These are phyloP conservation scores for Meandrusa payeni DNA, from an alignment of 2,888 invertebrate species.

Conservation along the genomic window DNA sequence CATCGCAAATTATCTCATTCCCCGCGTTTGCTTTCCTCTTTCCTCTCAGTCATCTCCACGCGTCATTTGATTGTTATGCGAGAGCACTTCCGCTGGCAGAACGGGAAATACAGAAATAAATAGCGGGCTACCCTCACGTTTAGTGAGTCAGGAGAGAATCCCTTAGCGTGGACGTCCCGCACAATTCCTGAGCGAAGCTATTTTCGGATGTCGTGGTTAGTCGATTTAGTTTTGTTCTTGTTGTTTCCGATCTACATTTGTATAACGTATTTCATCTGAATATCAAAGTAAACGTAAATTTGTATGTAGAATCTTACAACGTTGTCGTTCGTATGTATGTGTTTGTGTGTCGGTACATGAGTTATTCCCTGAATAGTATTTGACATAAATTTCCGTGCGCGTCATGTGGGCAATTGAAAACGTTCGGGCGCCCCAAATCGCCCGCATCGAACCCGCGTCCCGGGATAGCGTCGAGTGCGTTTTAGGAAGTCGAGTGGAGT, in stretches of 20 bases:
- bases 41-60: not conserved
- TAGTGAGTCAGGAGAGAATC: constrained; percentile 40
- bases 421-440: constrained; percentile 8
- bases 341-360: no score
- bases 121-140: constrained; percentile 31
- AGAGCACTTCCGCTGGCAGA: constrained; percentile 37
- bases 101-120: constrained; percentile 35
- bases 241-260: no score
- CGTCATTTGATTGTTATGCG: constrained; percentile 44
- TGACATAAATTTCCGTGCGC: constrained; percentile 23
- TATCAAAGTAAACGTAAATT: no score
- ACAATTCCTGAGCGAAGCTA: constrained; percentile 35
- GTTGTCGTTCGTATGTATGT: no score
- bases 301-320: no score
- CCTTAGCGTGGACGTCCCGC: constrained; percentile 35
- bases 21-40: no score
- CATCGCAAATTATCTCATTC: no score
- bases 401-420: not conserved
- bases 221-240: no score
- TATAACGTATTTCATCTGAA: no score
- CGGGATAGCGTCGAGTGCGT: constrained; percentile 11
- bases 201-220: constrained; percentile 35
- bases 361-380: no score
- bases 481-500: constrained; percentile 16
- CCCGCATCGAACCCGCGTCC: not conserved